Evolutionary conservation across 2,888 invertebrate species (phyloP).

Genomic region (Pachycephus smyrnensis): DNA sequence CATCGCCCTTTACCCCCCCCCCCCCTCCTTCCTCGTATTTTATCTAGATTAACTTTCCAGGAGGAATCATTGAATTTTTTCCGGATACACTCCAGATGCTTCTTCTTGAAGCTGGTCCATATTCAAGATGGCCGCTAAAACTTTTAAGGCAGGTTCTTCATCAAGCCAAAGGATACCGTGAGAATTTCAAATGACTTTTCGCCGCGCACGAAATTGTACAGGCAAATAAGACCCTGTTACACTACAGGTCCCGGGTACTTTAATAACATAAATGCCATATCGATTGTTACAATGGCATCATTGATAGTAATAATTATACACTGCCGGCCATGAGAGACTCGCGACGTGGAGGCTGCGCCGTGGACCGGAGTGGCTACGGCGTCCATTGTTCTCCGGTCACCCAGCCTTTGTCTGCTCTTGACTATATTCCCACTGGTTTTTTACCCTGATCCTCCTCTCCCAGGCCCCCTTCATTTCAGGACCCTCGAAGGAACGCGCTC

Average conservation of each 20-base stretch:
- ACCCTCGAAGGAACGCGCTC: constrained; percentile 21
- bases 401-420: constrained; percentile 38
- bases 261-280: constrained; percentile 11
- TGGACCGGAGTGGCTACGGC: constrained; percentile 13
- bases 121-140: background rate
- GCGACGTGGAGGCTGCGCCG: constrained; percentile 16
- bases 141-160: background rate
- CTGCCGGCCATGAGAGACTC: constrained; percentile 23
- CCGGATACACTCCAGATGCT: background rate
- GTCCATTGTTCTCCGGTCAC: constrained; percentile 38
- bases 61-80: background rate
- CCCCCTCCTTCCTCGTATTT: background rate
- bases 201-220: background rate
- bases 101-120: background rate
- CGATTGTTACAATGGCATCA: constrained; percentile 36
- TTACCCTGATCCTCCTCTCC: constrained; percentile 19
- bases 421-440: constrained; percentile 39
- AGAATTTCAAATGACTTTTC: background rate
- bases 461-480: constrained; percentile 18
- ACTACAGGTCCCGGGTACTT: background rate
- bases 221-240: background rate
- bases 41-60: background rate
- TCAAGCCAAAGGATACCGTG: background rate
- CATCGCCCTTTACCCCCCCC: background rate
- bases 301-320: constrained; percentile 37